Evolutionary conservation across 2,888 invertebrate species (phyloP).

Genomic region (Rhogogaster chlorosoma): DNA sequence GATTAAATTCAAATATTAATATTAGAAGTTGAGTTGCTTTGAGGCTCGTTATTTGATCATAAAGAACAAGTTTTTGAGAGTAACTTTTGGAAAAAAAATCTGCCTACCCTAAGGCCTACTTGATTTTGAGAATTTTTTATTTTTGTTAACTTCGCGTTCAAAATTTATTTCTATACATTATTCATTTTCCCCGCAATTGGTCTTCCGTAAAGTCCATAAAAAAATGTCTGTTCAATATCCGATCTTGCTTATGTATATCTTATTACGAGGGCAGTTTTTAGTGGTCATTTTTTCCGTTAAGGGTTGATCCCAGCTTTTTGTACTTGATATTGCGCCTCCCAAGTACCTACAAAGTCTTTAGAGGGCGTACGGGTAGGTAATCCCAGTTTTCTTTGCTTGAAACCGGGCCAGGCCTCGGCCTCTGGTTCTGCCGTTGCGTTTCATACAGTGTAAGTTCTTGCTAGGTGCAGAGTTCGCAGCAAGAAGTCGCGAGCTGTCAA

Average conservation of each 20-base stretch:
- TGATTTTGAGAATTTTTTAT: too few relatives aligned
- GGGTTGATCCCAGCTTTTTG: not conserved
- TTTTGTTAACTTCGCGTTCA: too few relatives aligned
- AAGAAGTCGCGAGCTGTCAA: conserved; percentile 26
- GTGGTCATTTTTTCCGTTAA: not conserved
- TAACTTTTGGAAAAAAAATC: too few relatives aligned
- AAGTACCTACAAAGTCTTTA: not conserved
- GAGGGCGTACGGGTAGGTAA: not conserved
- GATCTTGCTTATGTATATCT: not conserved
- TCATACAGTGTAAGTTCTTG: conserved; percentile 15
- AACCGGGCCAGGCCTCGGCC: not conserved
- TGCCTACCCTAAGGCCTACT: too few relatives aligned
- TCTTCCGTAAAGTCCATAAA: too few relatives aligned
- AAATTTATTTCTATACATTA: too few relatives aligned
- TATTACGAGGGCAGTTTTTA: not conserved
- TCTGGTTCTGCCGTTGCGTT: not conserved
- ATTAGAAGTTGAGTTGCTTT: too few relatives aligned
- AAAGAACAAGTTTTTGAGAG: too few relatives aligned
- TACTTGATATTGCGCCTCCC: not conserved
- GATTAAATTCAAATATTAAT: too few relatives aligned
- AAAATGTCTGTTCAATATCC: too few relatives aligned
- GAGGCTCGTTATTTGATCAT: too few relatives aligned
- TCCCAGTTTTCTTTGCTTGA: not conserved
- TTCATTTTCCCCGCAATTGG: too few relatives aligned
- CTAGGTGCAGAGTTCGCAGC: not conserved